Conservation (phyloP, 92 coral and sea anemone genomes). For the Epizoanthus illoricatus region DNA sequence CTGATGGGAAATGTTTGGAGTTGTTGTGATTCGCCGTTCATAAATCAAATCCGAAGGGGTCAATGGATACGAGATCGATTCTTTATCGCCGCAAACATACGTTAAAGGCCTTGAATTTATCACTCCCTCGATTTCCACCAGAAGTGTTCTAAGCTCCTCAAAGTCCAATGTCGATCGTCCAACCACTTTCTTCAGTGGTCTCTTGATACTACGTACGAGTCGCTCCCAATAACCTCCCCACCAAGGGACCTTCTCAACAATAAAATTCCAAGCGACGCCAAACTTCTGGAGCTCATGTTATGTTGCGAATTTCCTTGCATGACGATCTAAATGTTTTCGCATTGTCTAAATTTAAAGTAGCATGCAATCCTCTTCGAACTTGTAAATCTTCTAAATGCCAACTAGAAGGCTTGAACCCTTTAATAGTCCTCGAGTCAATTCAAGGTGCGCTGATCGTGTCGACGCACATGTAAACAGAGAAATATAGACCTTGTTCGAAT, state of each 20-base stretch:
- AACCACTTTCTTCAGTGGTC: constrained; percentile 48
- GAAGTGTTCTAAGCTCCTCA: constrained; percentile 51
- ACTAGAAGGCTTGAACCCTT: constrained; percentile 42
- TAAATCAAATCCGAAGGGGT: constrained; percentile 53
- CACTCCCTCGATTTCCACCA: constrained; percentile 49
- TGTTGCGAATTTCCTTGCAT: constrained; percentile 44
- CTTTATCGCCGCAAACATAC: constrained; percentile 51
- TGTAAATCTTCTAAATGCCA: constrained; percentile 54
- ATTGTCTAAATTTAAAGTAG: constrained; percentile 60
- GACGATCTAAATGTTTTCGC: constrained; percentile 65
- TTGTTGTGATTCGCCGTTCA: constrained; percentile 33
- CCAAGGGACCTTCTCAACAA: constrained; percentile 67
- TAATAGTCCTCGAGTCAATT: constrained; percentile 44
- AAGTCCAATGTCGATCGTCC: constrained; percentile 51
- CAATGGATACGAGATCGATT: constrained; percentile 35
- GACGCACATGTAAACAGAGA: constrained; percentile 54
- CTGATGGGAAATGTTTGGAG: constrained; percentile 37
- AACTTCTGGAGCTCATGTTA: constrained; percentile 54
- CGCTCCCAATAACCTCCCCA: constrained; percentile 81
- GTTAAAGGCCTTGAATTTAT: constrained; percentile 57
- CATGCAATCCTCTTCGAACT: constrained; percentile 64
- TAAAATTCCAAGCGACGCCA: constrained; percentile 54
- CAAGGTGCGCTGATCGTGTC: constrained; percentile 59
- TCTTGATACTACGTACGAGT: constrained; percentile 54
- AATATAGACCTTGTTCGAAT: constrained; percentile 46